Base-by-base conservation (phyloP, 2,888 invertebrate species). In the Galeruca laticollis region DNA sequence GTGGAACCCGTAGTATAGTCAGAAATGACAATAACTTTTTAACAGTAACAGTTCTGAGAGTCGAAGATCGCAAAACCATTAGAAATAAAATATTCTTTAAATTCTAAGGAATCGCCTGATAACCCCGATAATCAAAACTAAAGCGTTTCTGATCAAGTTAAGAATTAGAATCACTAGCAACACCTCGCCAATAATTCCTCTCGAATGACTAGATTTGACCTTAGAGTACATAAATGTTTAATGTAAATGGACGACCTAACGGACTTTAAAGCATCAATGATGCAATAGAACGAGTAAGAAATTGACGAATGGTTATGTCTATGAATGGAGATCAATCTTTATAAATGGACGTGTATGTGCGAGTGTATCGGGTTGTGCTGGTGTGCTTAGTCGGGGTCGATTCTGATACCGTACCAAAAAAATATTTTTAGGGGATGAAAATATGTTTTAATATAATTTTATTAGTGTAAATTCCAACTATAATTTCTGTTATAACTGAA, bases 291-390 rank as follows among this genome's bases (percentile, higher is more conserved):
- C 72, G 68, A 64, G 74, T 73, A 75, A 69, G 75, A 76, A 75
- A 76, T 79, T 80, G 82, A 82, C 80, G 82, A 82, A 82, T 82
- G 82, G 81, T 80, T 81, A 79, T 81, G 81, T 79, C 82, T 81
- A 82, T 81, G 80, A 79, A 76, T 73, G 73, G 69, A 79, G 81
- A 82, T 82, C 82, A 81, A 80, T 82, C 82, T 82, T 79, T 80
- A 80, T 81, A 81, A 81, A 81, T 80, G 80, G 80, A 81, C 79
- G 78, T 74, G 73, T 72, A 70, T 70, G 65, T 40, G 40, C 37
- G 43, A 40, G 60, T 57, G 35, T 64, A 21, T 47, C 56, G 51
- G 59, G 35, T 59, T 49, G 49, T 60, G 74, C 76, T 73, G 75
- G 76, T 71, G 9, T 47, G 47, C 47, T 18, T 47, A 47, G 15